Evolutionary conservation across 2,113 vertebrate species (phyloP).

Genomic region (Catharus fuscescens): DNA sequence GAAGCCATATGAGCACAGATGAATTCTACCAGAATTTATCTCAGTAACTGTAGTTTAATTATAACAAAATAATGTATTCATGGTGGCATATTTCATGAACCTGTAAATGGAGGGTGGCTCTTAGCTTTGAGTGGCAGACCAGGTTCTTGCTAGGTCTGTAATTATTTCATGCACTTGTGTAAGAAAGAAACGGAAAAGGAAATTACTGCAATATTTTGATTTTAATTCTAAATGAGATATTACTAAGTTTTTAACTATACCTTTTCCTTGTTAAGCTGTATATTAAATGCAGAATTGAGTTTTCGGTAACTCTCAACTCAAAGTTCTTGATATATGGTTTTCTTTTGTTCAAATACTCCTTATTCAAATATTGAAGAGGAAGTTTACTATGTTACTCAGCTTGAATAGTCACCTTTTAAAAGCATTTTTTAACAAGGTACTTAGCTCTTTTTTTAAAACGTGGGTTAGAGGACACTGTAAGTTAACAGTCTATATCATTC

Average conservation of each 20-base stretch:
- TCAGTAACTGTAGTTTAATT: not conserved
- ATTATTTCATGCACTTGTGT: not conserved
- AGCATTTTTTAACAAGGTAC: not conserved
- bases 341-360: not conserved
- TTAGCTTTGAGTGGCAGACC: not conserved
- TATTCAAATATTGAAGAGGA: not conserved
- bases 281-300: not conserved
- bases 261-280: not conserved
- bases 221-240: not conserved
- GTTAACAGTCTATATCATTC: not conserved
- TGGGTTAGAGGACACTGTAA: not conserved
- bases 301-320: not conserved
- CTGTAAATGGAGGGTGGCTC: not conserved
- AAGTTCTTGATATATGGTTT: not conserved
- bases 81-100: not conserved
- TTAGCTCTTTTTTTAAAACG: not conserved
- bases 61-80: not conserved
- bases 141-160: not conserved
- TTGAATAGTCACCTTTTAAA: not conserved
- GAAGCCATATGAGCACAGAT: not conserved
- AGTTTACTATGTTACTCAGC: not conserved
- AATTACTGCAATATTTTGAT: not conserved
- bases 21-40: not conserved
- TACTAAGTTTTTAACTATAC: not conserved
- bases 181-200: not conserved